phyloP scores from a whole-genome alignment of 2,797 vertebrate genomes.

The Acanthurus tractus region DNA sequence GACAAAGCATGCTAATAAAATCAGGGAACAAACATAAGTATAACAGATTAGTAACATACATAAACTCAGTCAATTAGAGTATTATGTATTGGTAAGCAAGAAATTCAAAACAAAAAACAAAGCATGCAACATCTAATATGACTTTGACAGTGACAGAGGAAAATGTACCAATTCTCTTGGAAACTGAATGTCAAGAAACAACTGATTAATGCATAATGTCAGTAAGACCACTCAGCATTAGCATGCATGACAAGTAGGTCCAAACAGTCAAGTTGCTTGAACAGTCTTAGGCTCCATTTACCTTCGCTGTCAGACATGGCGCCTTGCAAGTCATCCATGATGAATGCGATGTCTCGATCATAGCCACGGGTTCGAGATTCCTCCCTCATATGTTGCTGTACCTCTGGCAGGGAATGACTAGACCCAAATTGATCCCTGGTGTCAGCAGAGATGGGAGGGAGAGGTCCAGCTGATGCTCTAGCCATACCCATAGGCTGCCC shows the following conservation, averaged over 20 bases:
- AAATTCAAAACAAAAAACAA: slow-evolving; percentile 56
- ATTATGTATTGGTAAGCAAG: slow-evolving; percentile 77
- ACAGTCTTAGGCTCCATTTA: slow-evolving; percentile 92
- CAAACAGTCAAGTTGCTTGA: slow-evolving; percentile 86
- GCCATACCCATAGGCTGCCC: slow-evolving; percentile 99
- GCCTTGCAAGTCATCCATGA: slow-evolving; percentile 99
- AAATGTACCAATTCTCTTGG: slow-evolving; percentile 60
- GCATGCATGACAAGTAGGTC: slow-evolving; percentile 92
- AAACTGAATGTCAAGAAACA: slow-evolving; percentile 73
- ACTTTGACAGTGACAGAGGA: slow-evolving; percentile 64
- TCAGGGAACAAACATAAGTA: slow-evolving; percentile 58
- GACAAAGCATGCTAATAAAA: slow-evolving; percentile 70
- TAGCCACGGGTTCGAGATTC: slow-evolving; percentile 96
- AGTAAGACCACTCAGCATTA: slow-evolving; percentile 84
- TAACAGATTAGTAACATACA: slow-evolving; percentile 70
- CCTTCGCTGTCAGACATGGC: slow-evolving; percentile 99
- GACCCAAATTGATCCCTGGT: slow-evolving; percentile 99
- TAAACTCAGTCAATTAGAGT: slow-evolving; percentile 68
- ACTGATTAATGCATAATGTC: slow-evolving; percentile 79
- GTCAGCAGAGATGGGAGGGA: slow-evolving; percentile 98
- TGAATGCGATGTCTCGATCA: slow-evolving; percentile 97
- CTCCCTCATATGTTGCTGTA: slow-evolving; percentile 99
- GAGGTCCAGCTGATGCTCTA: slow-evolving; percentile 96
- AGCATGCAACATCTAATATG: slow-evolving; percentile 72
- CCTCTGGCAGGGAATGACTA: slow-evolving; percentile 98